A percentile compares a stretch with the other conserved stretches of the same genome.
Evolutionary conservation across 2,797 vertebrate species (phyloP).

Genomic region (Myripristis jacobus): DNA sequence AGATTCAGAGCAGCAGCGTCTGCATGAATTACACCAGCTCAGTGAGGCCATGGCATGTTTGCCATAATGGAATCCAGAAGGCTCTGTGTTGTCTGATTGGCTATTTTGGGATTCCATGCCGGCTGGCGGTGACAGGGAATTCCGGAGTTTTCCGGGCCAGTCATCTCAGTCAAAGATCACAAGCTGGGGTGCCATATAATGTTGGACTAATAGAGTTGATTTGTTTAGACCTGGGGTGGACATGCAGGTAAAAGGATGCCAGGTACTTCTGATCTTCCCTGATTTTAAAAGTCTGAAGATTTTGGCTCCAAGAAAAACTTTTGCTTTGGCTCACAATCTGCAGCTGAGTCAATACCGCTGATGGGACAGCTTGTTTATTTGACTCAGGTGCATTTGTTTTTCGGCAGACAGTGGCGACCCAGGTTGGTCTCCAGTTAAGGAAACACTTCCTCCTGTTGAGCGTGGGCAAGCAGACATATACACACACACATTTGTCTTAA

Average conservation of each 20-base stretch:
- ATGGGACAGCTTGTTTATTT: constrained; percentile 5
- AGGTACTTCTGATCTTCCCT: not conserved
- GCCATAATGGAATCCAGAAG: constrained; percentile 76
- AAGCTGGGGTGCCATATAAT: constrained; percentile 18
- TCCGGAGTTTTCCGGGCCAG: constrained; percentile 55
- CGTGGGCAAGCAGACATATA: constrained; percentile 21
- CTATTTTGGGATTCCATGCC: constrained; percentile 51
- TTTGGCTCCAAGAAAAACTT: not conserved
- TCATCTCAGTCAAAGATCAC: constrained; percentile 18
- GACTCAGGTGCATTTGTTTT: constrained; percentile 23
- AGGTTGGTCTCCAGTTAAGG: constrained; percentile 35
- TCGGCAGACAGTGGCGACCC: constrained; percentile 9
- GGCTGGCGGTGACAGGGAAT: constrained; percentile 58
- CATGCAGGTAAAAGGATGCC: not conserved
- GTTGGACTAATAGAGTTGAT: constrained; percentile 42
- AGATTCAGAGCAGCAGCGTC: constrained; percentile 56
- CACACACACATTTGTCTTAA: constrained; percentile 52
- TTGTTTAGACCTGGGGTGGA: constrained; percentile 22
- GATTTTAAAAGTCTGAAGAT: not conserved
- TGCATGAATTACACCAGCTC: constrained; percentile 64
- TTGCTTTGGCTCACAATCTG: not conserved
- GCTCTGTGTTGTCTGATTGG: constrained; percentile 43
- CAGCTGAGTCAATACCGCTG: not conserved
- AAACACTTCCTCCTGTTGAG: constrained; percentile 62
- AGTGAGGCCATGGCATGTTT: constrained; percentile 51